These are phyloP conservation scores for Thereuonema tuberculata DNA, from an alignment of 1,140 invertebrate species.

Conservation along the genomic window DNA sequence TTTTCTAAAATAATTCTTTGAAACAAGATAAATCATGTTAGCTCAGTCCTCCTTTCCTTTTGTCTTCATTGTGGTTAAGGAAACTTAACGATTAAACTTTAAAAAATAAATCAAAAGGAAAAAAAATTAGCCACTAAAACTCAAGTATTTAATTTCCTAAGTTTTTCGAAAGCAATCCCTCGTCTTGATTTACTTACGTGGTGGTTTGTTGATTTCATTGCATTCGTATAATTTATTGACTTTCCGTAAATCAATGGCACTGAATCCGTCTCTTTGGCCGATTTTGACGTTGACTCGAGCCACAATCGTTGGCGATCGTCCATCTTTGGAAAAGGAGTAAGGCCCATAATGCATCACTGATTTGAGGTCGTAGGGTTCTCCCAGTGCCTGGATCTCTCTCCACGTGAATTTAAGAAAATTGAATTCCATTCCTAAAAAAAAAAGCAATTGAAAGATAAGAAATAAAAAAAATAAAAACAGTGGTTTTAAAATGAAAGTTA, in stretches of 20 bases:
- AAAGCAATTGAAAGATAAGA: conserved; percentile 15
- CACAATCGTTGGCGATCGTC: conserved; percentile 7
- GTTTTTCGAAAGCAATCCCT: no score
- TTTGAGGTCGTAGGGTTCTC: conserved; percentile 18
- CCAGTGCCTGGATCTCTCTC: conserved; percentile 14
- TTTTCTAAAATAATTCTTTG: no score
- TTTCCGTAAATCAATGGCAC: conserved; percentile 34
- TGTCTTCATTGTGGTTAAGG: no score
- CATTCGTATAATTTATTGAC: conserved; percentile 36
- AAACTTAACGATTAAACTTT: no score
- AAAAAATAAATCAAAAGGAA: no score
- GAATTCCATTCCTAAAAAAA: conserved; percentile 15
- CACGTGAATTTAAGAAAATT: conserved; percentile 21
- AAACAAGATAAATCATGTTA: no score
- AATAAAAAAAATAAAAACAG: neutral
- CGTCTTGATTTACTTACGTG: no score
- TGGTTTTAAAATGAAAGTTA: neutral
- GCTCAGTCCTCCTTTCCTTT: no score
- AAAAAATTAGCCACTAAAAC: no score
- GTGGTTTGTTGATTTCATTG: neutral
- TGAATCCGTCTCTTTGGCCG: conserved; percentile 34
- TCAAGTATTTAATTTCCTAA: no score
- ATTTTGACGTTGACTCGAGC: conserved; percentile 24
- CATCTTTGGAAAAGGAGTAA: conserved; percentile 18
- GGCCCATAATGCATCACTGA: conserved; percentile 20